A percentile compares a stretch with the other conserved stretches of the same genome.
phyloP scores from a whole-genome alignment of 2,888 invertebrate genomes.

The Andrena minutula region DNA sequence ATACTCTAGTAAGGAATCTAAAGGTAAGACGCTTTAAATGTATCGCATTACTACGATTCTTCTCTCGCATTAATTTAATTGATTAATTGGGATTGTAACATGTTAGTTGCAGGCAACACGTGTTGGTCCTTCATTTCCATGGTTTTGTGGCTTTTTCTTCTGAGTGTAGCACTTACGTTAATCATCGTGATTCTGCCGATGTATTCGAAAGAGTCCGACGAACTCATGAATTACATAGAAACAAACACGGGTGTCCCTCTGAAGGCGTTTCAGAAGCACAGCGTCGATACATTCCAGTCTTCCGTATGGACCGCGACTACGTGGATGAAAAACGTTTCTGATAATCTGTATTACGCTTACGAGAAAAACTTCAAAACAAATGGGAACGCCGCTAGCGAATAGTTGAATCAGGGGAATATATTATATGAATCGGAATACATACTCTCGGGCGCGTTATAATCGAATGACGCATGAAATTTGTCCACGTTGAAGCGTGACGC shows the following conservation, averaged over 20 bases:
- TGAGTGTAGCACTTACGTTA: constrained; percentile 52
- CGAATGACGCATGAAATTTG: background rate
- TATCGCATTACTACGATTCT: background rate
- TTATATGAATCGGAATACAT: background rate
- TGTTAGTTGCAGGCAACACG: constrained; percentile 26
- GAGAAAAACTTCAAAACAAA: constrained; percentile 34
- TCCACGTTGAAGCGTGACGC: background rate
- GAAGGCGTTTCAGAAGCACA: constrained; percentile 73
- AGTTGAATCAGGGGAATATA: background rate
- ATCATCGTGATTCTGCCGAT: constrained; percentile 72
- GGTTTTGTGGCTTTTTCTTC: constrained; percentile 65
- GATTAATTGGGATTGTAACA: background rate
- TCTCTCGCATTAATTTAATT: background rate
- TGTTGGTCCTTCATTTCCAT: constrained; percentile 64
- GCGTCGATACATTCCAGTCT: constrained; percentile 40
- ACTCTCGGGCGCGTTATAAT: background rate
- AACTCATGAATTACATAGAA: constrained; percentile 73
- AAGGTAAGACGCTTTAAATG: constrained; percentile 14
- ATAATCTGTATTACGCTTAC: constrained; percentile 36
- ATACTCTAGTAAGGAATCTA: background rate
- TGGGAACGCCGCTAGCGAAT: constrained; percentile 3
- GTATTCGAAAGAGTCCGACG: constrained; percentile 71
- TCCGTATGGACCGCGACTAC: constrained; percentile 6
- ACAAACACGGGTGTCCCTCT: constrained; percentile 73
- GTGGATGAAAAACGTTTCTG: constrained; percentile 29